Evolutionary conservation across 2,888 invertebrate genomes (phyloP), one percentile per base, ranked within the genome.

Genomic region (Alentia gelatinosa): DNA sequence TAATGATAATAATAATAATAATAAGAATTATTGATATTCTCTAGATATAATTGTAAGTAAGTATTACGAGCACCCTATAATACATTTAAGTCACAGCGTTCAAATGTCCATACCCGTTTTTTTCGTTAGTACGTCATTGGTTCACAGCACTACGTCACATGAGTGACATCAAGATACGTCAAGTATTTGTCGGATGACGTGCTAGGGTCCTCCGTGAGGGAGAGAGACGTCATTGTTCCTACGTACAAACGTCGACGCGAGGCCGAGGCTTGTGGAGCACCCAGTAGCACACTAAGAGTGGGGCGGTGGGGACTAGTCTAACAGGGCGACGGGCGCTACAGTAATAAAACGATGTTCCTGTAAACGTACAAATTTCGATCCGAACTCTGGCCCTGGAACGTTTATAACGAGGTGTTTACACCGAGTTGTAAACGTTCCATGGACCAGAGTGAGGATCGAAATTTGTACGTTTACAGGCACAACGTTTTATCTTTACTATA

Each of bases 71-170:
- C 86, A 86, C 86, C 86, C 86, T 47, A 79, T 35, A 79, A 86
- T 86, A 47, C 47, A 86, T 47, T 42, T 47, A 50, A 86, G 42
- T 86, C 86, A 86, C 86, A 86, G 86, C 86, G 42, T 86, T 86
- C 86, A 86, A 86, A 86, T 86, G 86, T 86, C 86, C 86, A 86
- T 86, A 86, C 86, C 86, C 86, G 86, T 86, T 42, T 86, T 79
- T 35, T n/a, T 42, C 40, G 40, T n/a, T 86, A 86, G 86, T 86
- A 86, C 86, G 86, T 50, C 86, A 86, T 86, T 86, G 86, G 86
- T 86, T 86, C 86, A 86, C 86, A 86, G 86, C 86, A 86, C 86
- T 86, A 86, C 86, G 86, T 86, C 86, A 86, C 35, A 23, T 15
- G 86, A 86, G 50, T 86, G 86, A 86, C 86, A 47, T 86, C 86